Conservation (phyloP, 2,113 vertebrate species). For the Montifringilla adamsi region DNA sequence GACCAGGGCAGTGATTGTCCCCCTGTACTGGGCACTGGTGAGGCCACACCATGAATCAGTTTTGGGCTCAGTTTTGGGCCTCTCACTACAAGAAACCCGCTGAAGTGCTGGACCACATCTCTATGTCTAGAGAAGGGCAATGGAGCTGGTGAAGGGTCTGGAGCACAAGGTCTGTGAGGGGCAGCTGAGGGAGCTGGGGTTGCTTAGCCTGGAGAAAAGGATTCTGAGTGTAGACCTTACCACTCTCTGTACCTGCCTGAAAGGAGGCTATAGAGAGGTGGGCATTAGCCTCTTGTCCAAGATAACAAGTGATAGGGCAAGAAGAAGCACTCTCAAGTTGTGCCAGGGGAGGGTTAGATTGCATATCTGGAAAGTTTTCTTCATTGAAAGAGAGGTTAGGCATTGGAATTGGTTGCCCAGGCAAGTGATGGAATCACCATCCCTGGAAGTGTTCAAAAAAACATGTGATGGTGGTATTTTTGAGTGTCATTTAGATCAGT, state of each 20-base stretch:
- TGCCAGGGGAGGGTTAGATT: background rate
- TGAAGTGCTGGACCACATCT: background rate
- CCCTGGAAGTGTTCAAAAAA: background rate
- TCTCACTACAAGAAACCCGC: background rate
- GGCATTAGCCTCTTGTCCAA: background rate
- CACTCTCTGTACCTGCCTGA: too few species aligned
- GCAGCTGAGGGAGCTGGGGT: background rate
- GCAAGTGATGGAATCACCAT: background rate
- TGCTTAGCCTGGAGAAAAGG: background rate
- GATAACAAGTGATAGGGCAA: background rate
- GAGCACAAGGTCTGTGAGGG: background rate
- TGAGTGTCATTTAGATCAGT: background rate
- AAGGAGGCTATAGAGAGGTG: background rate
- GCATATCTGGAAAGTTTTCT: background rate
- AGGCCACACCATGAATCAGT: background rate
- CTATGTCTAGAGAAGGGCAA: background rate
- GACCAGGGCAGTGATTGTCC: background rate
- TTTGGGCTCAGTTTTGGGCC: background rate
- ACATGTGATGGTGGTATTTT: background rate
- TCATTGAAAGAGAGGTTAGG: background rate
- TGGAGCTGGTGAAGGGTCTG: background rate
- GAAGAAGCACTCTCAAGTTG: background rate
- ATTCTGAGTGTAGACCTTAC: background rate
- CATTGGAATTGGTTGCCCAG: background rate
- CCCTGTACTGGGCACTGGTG: fast-evolving